Percentiles rank a stretch among this genome's conserved stretches.
These are phyloP conservation scores for Carposina sasakii DNA, from an alignment of 1,140 invertebrate species.

Conservation along the genomic window DNA sequence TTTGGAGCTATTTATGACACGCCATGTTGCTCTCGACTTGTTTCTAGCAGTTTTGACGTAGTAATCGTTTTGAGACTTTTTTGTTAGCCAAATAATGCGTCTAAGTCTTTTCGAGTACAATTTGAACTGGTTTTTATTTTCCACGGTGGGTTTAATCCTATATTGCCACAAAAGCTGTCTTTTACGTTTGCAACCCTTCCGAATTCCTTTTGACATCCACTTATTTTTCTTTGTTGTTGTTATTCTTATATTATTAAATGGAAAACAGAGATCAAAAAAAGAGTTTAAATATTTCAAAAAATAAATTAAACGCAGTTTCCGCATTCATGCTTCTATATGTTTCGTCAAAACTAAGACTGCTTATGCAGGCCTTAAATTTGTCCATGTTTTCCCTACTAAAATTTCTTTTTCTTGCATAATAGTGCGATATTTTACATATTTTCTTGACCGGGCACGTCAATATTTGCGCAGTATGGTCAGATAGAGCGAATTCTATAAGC, in stretches of 20 bases:
- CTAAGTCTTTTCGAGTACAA: constrained; percentile 8
- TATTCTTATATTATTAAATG: constrained; percentile 12
- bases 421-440: constrained; percentile 8
- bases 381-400: constrained; percentile 10
- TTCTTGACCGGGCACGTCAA: constrained; percentile 21
- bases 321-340: constrained; percentile 7
- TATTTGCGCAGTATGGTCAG: constrained; percentile 23
- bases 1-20: constrained; percentile 13
- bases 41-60: constrained; percentile 3
- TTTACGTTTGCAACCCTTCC: constrained; percentile 10
- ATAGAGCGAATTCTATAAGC: constrained; percentile 21
- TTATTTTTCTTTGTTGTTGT: not conserved
- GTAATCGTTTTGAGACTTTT: constrained; percentile 12
- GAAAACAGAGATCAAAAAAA: constrained; percentile 23
- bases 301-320: constrained; percentile 12
- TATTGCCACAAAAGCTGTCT: constrained; percentile 11
- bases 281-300: constrained; percentile 14
- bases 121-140: constrained; percentile 1
- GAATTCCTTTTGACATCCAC: constrained; percentile 14
- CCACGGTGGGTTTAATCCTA: not conserved
- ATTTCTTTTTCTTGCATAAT: constrained; percentile 8
- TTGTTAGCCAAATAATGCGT: constrained; percentile 10
- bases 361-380: constrained; percentile 16
- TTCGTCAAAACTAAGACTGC: constrained; percentile 14
- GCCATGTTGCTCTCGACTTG: constrained; percentile 12